phyloP scores from a whole-genome alignment of 2,797 vertebrate species.

The Danio choprae region DNA sequence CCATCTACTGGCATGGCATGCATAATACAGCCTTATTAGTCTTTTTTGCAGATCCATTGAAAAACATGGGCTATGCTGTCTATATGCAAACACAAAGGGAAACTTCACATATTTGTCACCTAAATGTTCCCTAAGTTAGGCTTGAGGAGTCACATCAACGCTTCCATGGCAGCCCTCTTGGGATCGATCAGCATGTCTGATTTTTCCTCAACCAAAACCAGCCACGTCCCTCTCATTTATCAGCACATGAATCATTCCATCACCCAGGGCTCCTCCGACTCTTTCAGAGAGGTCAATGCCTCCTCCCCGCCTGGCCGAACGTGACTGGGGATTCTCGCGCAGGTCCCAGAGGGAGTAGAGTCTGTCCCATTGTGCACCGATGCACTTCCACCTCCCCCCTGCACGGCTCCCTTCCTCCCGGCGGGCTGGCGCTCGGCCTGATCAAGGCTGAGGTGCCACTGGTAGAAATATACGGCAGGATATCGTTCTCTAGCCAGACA shows the following conservation, averaged over 20 bases:
- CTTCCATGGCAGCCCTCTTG: slow-evolving; percentile 77
- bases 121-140: slow-evolving; percentile 24
- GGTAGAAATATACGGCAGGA: slow-evolving; percentile 82
- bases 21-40: too few relatives aligned
- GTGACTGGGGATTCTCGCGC: slow-evolving; percentile 55
- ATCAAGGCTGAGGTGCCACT: slow-evolving; percentile 85
- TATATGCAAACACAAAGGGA: too few relatives aligned
- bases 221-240: slow-evolving; percentile 37
- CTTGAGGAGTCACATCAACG: slow-evolving; percentile 80
- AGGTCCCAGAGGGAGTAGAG: slow-evolving; percentile 55
- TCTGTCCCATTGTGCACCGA: slow-evolving; percentile 77
- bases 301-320: slow-evolving; percentile 53
- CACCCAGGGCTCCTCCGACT: slow-evolving; percentile 53
- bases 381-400: slow-evolving; percentile 77
- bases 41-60: too few relatives aligned
- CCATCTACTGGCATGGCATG: too few relatives aligned
- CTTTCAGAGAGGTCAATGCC: slow-evolving; percentile 52
- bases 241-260: slow-evolving; percentile 58
- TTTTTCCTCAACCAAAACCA: slow-evolving; percentile 43
- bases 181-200: slow-evolving; percentile 38
- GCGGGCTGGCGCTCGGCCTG: slow-evolving; percentile 77
- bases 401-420: slow-evolving; percentile 70
- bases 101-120: too few relatives aligned
- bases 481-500: slow-evolving; percentile 83
- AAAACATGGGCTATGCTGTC: too few relatives aligned